phyloP scores from a whole-genome alignment of 30 jellyfish, hydroid and myxozoan species.

The Rhopilema esculentum region DNA sequence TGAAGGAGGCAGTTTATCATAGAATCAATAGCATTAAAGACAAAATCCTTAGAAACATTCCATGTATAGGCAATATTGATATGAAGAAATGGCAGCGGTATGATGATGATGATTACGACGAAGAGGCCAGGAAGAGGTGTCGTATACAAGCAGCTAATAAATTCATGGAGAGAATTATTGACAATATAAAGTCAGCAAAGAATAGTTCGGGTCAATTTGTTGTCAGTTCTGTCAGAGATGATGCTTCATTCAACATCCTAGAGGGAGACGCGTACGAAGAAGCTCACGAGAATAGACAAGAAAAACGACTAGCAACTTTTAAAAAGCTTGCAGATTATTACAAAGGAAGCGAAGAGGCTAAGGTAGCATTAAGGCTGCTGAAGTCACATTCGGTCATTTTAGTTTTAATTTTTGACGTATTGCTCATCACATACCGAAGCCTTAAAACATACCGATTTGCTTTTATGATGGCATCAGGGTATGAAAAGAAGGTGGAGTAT shows the following conservation, averaged over 20 bases:
- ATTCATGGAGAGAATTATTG: slow-evolving; percentile 22
- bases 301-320: background rate
- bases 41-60: slow-evolving; percentile 39
- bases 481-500: slow-evolving; percentile 13
- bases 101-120: slow-evolving; percentile 36
- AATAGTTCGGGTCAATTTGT: background rate
- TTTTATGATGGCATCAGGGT: slow-evolving; percentile 62
- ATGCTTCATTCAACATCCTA: slow-evolving; percentile 23
- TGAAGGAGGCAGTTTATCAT: slow-evolving; percentile 7
- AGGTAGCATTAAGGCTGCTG: slow-evolving; percentile 18
- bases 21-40: slow-evolving; percentile 15
- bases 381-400: slow-evolving; percentile 19
- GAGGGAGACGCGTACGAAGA: slow-evolving; percentile 56
- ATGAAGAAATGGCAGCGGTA: slow-evolving; percentile 31
- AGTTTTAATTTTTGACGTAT: slow-evolving; percentile 33
- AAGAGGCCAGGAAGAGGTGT: slow-evolving; percentile 26
- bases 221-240: slow-evolving; percentile 20
- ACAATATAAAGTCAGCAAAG: background rate
- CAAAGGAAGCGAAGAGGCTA: slow-evolving; percentile 3
- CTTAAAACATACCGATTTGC: slow-evolving; percentile 63
- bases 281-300: slow-evolving; percentile 31
- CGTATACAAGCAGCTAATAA: slow-evolving; percentile 10
- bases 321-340: slow-evolving; percentile 21
- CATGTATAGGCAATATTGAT: slow-evolving; percentile 53
- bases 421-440: slow-evolving; percentile 37